Base-by-base conservation (phyloP, 1,140 invertebrate genomes). In the Ostrea edulis region DNA sequence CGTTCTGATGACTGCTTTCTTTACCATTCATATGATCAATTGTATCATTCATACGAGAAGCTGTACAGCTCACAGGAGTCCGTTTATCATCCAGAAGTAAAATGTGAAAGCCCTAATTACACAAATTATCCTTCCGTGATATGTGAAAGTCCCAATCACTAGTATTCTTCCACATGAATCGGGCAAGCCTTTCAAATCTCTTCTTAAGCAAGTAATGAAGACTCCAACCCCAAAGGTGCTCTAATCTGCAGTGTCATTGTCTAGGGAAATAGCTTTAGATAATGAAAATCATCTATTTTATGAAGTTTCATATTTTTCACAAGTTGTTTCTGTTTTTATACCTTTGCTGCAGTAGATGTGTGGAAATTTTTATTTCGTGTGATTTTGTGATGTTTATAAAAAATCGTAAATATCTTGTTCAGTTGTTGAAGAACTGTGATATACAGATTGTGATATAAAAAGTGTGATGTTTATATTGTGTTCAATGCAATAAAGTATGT, bases 21-120 rank as follows among this genome's bases (percentile, higher is more conserved):
- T 25, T 77, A 77, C 68, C 68, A 77, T 11, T 77, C 68, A 35
- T 77, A 77, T 11, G 25, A 77, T 77, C 68, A 77, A 25, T 77
- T 77, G 25, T 77, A 77, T 77, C 68, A 25, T 35, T 77, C 68
- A 77, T 77, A 12, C 29, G 68, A 77, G 29, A 77, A 77, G 29
- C 68, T 77, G 25, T 77, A 77, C 68, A 29, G 29, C 14, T 77
- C 68, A 29, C 22, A 22, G 14, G 68, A 77, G 68, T 77, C 68
- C 14, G 68, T 77, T 12, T 77, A 77, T 77, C 14, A 77, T 17
- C 11, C 25, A 22, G 68, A 25, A 29, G 25, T 35, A 8, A 29
- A 29, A 12, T 35, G 25, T 77, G 68, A 29, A 77, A 77, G 25
- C 11, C 68, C 68, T 35, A 9, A 25, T 35, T 29, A 77, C 68